phyloP scores from a whole-genome alignment of 2,113 vertebrate genomes.

The Telmatochromis bifrenatus region DNA sequence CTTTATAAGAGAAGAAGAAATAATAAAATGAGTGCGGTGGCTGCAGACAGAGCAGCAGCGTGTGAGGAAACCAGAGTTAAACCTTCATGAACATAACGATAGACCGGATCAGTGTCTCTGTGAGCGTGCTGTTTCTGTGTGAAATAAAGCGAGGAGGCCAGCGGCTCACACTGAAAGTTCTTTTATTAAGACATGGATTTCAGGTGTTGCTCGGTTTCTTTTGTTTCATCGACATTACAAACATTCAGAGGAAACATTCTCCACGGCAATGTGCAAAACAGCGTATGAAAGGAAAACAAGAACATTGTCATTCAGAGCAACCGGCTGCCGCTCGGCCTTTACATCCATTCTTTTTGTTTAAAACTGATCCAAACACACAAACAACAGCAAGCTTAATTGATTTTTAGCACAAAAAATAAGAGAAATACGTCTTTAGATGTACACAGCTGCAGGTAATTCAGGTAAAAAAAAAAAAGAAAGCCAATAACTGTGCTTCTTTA shows the following conservation, averaged over 20 bases:
- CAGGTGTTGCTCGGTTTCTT: conserved; percentile 2
- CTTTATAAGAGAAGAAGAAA: background rate
- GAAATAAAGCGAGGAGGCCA: background rate
- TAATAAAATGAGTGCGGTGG: background rate
- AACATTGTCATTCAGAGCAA: conserved; percentile 17
- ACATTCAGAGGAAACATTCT: conserved; percentile 54
- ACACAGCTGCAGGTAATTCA: background rate
- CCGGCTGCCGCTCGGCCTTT: background rate
- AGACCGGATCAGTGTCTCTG: background rate
- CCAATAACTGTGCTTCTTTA: background rate
- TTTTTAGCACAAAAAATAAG: background rate
- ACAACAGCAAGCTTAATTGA: conserved; percentile 9
- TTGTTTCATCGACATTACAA: conserved; percentile 4
- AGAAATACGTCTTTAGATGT: background rate
- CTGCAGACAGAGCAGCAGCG: background rate
- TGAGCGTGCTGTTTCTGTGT: background rate
- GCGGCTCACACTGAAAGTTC: conserved; percentile 52
- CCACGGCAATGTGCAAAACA: conserved; percentile 53
- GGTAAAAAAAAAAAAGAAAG: background rate
- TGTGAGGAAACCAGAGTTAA: background rate
- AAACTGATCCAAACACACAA: background rate
- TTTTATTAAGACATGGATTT: conserved; percentile 53
- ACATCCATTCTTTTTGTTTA: background rate
- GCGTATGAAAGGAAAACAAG: conserved; percentile 10
- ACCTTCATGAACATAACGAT: background rate